Conservation (phyloP, 2,113 vertebrate genomes). For the Ivindomyrus marchei region DNA sequence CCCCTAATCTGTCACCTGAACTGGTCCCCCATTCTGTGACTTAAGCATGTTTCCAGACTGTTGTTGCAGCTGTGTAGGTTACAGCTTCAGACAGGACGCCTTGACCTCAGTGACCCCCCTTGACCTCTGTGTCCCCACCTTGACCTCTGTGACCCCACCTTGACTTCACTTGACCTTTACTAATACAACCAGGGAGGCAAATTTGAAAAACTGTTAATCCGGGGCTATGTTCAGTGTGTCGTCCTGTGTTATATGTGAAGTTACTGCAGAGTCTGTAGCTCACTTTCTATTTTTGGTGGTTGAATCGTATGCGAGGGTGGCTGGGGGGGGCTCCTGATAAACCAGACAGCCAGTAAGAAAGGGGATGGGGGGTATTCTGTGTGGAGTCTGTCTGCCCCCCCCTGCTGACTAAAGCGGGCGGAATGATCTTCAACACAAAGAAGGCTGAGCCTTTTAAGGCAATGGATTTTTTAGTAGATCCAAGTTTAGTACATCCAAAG, state of each 20-base stretch:
- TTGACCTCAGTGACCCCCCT: neutral
- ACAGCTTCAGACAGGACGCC: neutral
- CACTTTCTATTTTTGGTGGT: neutral
- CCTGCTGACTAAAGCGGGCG: neutral
- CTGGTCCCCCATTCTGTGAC: neutral
- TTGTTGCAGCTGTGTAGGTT: conserved; percentile 7
- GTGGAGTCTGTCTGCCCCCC: neutral
- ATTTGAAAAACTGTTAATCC: neutral
- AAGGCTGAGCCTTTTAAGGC: neutral
- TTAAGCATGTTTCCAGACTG: neutral
- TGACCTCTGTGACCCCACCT: neutral
- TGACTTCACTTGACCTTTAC: neutral
- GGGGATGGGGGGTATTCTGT: neutral
- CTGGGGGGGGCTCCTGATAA: neutral
- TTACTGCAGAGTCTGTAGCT: neutral
- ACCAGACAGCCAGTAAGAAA: neutral
- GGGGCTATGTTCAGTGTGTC: neutral
- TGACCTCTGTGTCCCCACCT: neutral
- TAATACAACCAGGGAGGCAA: neutral
- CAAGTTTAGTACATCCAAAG: neutral
- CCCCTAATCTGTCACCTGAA: neutral
- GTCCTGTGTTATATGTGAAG: neutral
- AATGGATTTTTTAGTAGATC: neutral
- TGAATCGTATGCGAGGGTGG: neutral
- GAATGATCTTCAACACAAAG: neutral